Percentiles rank a stretch among this genome's conserved stretches.
phyloP scores from a whole-genome alignment of 2,113 vertebrate species.

The Eulemur rufifrons region DNA sequence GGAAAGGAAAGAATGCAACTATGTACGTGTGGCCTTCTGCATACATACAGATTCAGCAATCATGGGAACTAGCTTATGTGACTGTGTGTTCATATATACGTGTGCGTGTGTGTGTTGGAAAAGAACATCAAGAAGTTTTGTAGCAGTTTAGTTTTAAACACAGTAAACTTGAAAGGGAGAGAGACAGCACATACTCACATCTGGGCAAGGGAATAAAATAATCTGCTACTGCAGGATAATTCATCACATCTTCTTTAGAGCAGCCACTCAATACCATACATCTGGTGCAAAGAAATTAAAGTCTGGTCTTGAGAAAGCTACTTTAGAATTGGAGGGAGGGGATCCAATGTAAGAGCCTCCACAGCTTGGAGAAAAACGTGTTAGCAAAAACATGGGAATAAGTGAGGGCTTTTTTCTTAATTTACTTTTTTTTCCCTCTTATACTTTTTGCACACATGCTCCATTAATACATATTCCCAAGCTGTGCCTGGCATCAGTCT shows the following conservation, averaged over 20 bases:
- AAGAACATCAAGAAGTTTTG: constrained; percentile 85
- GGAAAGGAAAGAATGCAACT: constrained; percentile 77
- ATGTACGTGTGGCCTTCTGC: constrained; percentile 80
- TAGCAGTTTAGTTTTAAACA: constrained; percentile 79
- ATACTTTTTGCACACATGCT: constrained; percentile 80
- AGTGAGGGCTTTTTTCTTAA: constrained; percentile 81
- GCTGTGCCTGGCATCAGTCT: constrained; percentile 79
- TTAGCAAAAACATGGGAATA: constrained; percentile 81
- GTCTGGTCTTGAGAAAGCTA: constrained; percentile 85
- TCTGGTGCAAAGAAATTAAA: constrained; percentile 87
- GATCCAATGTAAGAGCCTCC: constrained; percentile 85
- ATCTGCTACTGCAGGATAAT: constrained; percentile 84
- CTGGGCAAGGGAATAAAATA: not conserved
- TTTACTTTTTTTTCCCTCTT: constrained; percentile 80
- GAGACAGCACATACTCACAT: constrained; percentile 24
- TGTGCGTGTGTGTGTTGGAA: constrained; percentile 77
- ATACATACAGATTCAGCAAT: constrained; percentile 77
- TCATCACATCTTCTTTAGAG: constrained; percentile 86
- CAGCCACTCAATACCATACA: constrained; percentile 87
- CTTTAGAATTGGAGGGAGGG: constrained; percentile 81
- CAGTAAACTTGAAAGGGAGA: constrained; percentile 75
- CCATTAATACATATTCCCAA: constrained; percentile 74
- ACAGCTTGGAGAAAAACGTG: constrained; percentile 87
- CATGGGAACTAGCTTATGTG: constrained; percentile 17
- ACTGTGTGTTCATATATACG: not conserved